Evolutionary conservation across 1,140 invertebrate species (phyloP).

Genomic region (Brachionus asplanchnoidis): DNA sequence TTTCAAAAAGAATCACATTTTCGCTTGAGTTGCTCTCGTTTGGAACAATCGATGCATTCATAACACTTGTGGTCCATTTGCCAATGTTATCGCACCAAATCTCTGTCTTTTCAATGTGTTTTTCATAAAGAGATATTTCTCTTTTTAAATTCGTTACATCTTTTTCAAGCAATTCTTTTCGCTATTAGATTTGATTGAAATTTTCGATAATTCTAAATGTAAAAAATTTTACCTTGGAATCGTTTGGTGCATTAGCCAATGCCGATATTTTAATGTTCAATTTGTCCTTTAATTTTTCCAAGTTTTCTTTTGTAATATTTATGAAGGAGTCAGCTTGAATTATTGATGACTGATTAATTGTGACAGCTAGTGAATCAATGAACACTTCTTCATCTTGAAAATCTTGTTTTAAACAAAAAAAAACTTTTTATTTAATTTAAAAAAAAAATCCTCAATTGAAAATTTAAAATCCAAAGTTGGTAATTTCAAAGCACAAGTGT

Average conservation of each 20-base stretch:
- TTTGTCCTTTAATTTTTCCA: conserved; percentile 9
- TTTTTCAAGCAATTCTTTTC: conserved; percentile 63
- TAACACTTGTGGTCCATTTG: conserved; percentile 73
- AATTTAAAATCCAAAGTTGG: too few relatives aligned
- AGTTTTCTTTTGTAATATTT: background rate
- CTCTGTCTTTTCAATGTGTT: conserved; percentile 76
- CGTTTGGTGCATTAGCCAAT: background rate
- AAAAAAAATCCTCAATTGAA: too few relatives aligned
- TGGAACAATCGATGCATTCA: conserved; percentile 68
- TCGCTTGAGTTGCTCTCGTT: conserved; percentile 49
- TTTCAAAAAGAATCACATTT: conserved; percentile 74
- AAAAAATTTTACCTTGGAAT: background rate
- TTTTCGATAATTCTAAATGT: background rate
- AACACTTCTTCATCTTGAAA: background rate
- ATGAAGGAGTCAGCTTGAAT: background rate
- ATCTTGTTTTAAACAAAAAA: too few relatives aligned
- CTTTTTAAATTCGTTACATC: conserved; percentile 74
- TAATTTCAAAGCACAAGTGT: too few relatives aligned
- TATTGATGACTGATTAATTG: background rate
- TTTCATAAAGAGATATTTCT: conserved; percentile 72
- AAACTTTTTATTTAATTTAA: too few relatives aligned
- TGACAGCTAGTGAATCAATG: background rate
- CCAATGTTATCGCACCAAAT: conserved; percentile 81
- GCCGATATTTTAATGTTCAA: conserved; percentile 31
- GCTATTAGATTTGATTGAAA: conserved; percentile 38